Percentiles rank a stretch among this genome's conserved stretches.
Conservation (phyloP, 2,888 invertebrate species). For the Galerucella calmariensis region DNA sequence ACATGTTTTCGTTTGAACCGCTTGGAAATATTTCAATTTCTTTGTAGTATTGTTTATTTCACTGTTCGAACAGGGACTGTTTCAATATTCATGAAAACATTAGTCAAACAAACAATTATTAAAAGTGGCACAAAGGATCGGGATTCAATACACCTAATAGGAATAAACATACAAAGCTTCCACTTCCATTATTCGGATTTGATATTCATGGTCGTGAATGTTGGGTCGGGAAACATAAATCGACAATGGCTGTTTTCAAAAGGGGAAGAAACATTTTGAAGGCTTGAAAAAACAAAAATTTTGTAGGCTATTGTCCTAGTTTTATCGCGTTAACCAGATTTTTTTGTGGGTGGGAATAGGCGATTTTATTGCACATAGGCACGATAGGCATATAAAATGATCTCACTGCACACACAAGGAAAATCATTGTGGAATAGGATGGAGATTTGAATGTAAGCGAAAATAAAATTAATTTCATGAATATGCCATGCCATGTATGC, state of each 20-base stretch:
- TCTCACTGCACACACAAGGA: too few relatives aligned
- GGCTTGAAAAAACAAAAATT: background rate
- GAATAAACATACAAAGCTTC: conserved; percentile 1
- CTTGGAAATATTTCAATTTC: background rate
- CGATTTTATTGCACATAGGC: too few relatives aligned
- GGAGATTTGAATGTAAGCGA: too few relatives aligned
- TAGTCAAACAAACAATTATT: conserved; percentile 8
- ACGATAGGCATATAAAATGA: too few relatives aligned
- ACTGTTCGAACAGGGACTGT: background rate
- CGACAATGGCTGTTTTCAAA: background rate
- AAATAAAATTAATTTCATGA: too few relatives aligned
- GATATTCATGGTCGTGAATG: background rate
- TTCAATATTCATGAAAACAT: background rate
- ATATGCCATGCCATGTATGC: too few relatives aligned
- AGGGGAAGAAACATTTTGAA: background rate
- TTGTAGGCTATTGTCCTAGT: background rate
- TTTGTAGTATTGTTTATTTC: conserved; percentile 1
- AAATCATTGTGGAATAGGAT: too few relatives aligned
- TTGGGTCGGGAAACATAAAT: background rate
- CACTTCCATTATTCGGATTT: background rate
- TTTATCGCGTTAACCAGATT: background rate
- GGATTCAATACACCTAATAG: background rate
- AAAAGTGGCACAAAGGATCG: conserved; percentile 3
- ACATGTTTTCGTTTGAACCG: background rate
- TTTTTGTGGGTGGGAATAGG: background rate